A percentile compares a stretch with the other conserved stretches of the same genome.
These are phyloP conservation scores for Odontomachus brunneus DNA, from an alignment of 1,140 invertebrate species.

Conservation along the genomic window DNA sequence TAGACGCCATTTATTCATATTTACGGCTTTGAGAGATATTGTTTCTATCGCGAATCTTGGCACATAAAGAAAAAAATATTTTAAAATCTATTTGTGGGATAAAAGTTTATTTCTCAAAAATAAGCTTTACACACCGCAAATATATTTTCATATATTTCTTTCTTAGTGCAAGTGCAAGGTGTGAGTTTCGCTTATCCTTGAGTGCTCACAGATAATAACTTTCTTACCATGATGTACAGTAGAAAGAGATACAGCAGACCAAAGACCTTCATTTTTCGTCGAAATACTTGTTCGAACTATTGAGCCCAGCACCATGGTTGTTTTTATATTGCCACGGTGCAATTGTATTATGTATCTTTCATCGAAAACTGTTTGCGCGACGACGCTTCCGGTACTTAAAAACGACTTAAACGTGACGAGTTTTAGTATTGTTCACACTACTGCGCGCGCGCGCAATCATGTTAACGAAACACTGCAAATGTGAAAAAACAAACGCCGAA, in stretches of 20 bases:
- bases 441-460: not conserved
- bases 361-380: constrained; percentile 39
- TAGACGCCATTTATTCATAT: not conserved
- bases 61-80: no score
- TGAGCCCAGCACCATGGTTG: not conserved
- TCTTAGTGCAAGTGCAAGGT: not conserved
- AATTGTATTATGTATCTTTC: constrained; percentile 60
- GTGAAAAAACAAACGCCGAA: not conserved
- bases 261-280: constrained; percentile 58
- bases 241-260: constrained; percentile 10
- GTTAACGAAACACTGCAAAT: not conserved
- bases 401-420: constrained; percentile 1
- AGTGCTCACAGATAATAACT: not conserved
- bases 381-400: constrained; percentile 62
- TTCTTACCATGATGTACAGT: constrained; percentile 54
- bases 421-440: not conserved
- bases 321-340: constrained; percentile 49
- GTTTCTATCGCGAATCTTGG: no score
- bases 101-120: no score
- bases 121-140: no score
- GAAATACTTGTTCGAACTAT: not conserved
- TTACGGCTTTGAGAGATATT: no score
- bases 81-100: no score
- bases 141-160: no score
- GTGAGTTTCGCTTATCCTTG: not conserved